Conservation (phyloP, 2,888 invertebrate species). For the Watsonalla binaria region DNA sequence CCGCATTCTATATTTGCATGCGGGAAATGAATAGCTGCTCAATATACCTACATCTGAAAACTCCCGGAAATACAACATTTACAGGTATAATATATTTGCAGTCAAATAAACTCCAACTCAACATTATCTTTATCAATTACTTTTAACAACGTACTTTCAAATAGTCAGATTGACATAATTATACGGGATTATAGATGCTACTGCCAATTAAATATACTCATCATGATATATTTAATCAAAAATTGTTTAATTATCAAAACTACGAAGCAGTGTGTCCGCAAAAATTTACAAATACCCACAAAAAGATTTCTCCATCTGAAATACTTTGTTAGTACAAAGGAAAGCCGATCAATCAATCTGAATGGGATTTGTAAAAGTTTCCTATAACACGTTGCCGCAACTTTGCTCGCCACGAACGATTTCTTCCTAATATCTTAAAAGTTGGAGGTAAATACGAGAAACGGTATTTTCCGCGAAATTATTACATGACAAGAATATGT, state of each 20-base stretch:
- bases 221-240: too few species aligned
- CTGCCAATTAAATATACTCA: too few species aligned
- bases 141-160: too few species aligned
- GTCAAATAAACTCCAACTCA: too few species aligned
- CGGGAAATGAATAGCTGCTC: too few species aligned
- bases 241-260: not conserved
- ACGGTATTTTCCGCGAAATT: not conserved
- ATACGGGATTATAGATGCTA: too few species aligned
- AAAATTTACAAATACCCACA: slow-evolving; percentile 25
- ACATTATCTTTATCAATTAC: too few species aligned
- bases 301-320: slow-evolving; percentile 16
- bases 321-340: slow-evolving; percentile 31
- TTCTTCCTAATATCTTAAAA: not conserved
- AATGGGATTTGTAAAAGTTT: slow-evolving; percentile 18
- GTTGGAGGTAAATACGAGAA: not conserved
- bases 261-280: not conserved
- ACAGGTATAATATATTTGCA: too few species aligned
- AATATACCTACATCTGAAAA: too few species aligned
- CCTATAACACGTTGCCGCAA: slow-evolving; percentile 16
- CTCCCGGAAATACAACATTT: too few species aligned
- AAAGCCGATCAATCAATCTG: slow-evolving; percentile 28
- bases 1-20: too few species aligned
- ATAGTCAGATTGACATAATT: too few species aligned
- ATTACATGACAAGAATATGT: not conserved
- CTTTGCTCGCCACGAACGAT: not conserved